Evolutionary conservation across 2,113 vertebrate species (phyloP).

Genomic region (Sapayoa aenigma): DNA sequence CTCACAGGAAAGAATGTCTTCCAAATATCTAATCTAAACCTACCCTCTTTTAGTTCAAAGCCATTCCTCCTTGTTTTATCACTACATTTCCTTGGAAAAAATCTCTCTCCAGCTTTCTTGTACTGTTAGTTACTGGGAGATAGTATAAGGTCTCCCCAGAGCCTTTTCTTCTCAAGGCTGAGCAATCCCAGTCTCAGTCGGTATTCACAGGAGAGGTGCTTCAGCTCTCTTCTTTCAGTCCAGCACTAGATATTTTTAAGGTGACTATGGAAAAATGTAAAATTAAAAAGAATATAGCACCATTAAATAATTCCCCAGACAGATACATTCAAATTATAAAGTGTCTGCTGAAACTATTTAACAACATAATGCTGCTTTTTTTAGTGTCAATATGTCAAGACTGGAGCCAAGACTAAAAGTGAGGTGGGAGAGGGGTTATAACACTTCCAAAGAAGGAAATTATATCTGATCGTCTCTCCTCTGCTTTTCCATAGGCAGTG

Average conservation of each 20-base stretch:
- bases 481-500: rapidly evolving
- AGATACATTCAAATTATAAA: neutral
- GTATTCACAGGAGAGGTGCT: neutral
- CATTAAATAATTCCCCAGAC: neutral
- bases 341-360: slow-evolving; percentile 23
- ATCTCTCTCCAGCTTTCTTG: neutral
- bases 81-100: neutral
- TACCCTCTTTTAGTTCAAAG: neutral
- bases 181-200: neutral
- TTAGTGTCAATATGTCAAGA: neutral
- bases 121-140: neutral
- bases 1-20: neutral
- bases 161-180: neutral
- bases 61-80: neutral
- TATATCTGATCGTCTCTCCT: neutral
- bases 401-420: neutral
- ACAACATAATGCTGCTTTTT: neutral
- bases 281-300: neutral
- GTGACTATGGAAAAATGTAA: neutral
- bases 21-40: neutral
- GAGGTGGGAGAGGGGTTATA: neutral
- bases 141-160: neutral
- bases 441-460: neutral
- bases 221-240: neutral
- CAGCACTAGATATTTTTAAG: neutral